Evolutionary conservation across 2,797 vertebrate species (phyloP), one percentile per base, ranked within the genome.

Genomic region (Delichon dasypus): DNA sequence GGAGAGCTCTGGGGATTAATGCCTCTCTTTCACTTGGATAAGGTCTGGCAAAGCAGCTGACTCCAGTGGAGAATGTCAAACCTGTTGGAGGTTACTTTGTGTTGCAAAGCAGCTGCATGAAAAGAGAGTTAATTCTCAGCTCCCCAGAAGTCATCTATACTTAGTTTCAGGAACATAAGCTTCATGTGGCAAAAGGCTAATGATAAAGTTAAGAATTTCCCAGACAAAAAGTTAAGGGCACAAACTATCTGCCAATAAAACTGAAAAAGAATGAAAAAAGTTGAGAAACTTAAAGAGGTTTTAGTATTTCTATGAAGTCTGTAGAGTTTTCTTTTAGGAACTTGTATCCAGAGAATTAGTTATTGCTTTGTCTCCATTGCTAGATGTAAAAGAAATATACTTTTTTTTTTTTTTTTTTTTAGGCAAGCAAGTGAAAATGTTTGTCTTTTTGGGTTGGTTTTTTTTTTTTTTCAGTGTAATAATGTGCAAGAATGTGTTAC

Each of bases 81-180:
- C 70, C 64, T 82, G 75, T 34, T 82, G 50, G 88, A 93, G 45
- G 45, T 67, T 82, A 68, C 71, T 92, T 94, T 95, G 81, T 90
- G 50, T 83, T 97, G 74, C 54, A 96, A 95, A 96, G 55, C 45
- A 89, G 74, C 48, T 61, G 86, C 38, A 85, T 65, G 51, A 92
- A 87, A 89, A 23, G 42, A 77, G 51, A 77, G 34, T 66, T 95
- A 85, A 90, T 92, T 90, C 72, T 80, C 85, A 74, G 50, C 44
- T 89, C 34, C 30, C 61, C 77, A 87, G 77, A 95, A 95, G 34
- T 61, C 84, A 44, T 62, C 84, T 77, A 7, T 48, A 53, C 53
- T 65, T 68, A 75, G 50, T 68, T 93, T 90, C 14, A 15, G 64
- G 47, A 87, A 40, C n/a, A 20, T 29, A 89, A 90, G 34, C 20